Evolutionary conservation across 1,140 invertebrate genomes (phyloP), one percentile per base, ranked within the genome.

Genomic region (Meloidogyne chitwoodi): DNA sequence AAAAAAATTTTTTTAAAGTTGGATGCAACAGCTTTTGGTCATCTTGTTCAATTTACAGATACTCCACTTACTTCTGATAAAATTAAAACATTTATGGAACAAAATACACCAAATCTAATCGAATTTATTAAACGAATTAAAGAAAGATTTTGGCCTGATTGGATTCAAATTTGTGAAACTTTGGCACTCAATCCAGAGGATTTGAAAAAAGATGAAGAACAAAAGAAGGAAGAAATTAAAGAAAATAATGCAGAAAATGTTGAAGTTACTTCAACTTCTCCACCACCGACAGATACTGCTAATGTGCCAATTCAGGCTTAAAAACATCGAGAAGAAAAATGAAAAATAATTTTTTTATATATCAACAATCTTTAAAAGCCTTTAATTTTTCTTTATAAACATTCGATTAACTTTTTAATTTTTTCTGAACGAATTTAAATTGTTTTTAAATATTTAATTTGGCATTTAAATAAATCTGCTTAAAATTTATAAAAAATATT

Each of bases 21-120:
- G 4, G 79, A 81, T 34, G 80, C 79, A 2, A 79, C 79, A 14
- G 74, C 61, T 12, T 81, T 81, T 34, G 79, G 68, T 41, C 56
- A 56, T 56, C 41, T 81, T 2, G 70, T 61, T 29, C 68, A 83
- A 48, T 68, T 81, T 56, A 27, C 66, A 24, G 19, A 72, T 11
- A 22, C 79, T 12, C 80, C 80, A 19, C 34, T 83, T 1, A 56
- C 31, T 19, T 44, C 22, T 16, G 41, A 68, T 19, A 41, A 72
- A 34, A 65, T 81, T 34, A 83, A 82, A 31, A 31, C 41, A 8
- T 81, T 81, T 65, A 82, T 82, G n/a, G 79, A 81, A 62, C 56
- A 66, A n/a, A 75, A 41, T 38, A 82, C 80, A 16, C 80, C 76
- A 65, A 81, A 82, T 68, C n/a, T 80, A 8, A 26, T 82, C 14